Evolutionary conservation across 2,888 invertebrate genomes (phyloP).

Genomic region (Drosophila atroscutellata): DNA sequence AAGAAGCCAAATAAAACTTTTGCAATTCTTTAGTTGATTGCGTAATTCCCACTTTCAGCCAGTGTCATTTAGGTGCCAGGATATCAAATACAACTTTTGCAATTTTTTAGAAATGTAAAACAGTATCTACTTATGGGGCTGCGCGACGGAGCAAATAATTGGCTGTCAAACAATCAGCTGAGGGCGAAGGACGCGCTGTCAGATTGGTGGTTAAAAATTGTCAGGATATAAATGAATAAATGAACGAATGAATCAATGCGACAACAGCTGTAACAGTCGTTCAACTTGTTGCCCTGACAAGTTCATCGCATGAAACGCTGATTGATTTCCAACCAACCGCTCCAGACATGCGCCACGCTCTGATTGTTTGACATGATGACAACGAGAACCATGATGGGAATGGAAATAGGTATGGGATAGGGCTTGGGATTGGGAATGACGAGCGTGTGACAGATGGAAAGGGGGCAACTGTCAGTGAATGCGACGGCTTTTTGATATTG

Average conservation of each 20-base stretch:
- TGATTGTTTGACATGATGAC: slow-evolving; percentile 61
- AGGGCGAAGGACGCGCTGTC: slow-evolving; percentile 14
- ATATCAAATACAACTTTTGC: background rate
- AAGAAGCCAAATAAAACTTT: slow-evolving; percentile 4
- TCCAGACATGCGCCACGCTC: slow-evolving; percentile 50
- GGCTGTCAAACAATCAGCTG: slow-evolving; percentile 68
- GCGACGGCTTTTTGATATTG: slow-evolving; percentile 65
- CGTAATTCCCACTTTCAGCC: background rate
- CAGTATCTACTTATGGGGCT: slow-evolving; percentile 20
- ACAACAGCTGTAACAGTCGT: slow-evolving; percentile 36
- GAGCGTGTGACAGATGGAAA: slow-evolving; percentile 10
- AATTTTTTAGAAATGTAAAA: slow-evolving; percentile 27
- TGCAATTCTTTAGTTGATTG: background rate
- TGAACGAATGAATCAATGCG: slow-evolving; percentile 24
- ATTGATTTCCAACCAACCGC: slow-evolving; percentile 63
- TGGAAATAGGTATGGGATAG: slow-evolving; percentile 1
- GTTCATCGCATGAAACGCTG: slow-evolving; percentile 63
- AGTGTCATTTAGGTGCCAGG: background rate
- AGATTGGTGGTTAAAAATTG: slow-evolving; percentile 39
- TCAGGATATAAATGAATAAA: slow-evolving; percentile 27
- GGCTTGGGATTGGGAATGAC: slow-evolving; percentile 14
- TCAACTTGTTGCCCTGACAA: slow-evolving; percentile 59
- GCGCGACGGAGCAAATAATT: slow-evolving; percentile 57
- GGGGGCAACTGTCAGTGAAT: slow-evolving; percentile 20
- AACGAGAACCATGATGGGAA: slow-evolving; percentile 4